Evolutionary conservation across 2,113 vertebrate species (phyloP).

Genomic region (Promerops cafer): DNA sequence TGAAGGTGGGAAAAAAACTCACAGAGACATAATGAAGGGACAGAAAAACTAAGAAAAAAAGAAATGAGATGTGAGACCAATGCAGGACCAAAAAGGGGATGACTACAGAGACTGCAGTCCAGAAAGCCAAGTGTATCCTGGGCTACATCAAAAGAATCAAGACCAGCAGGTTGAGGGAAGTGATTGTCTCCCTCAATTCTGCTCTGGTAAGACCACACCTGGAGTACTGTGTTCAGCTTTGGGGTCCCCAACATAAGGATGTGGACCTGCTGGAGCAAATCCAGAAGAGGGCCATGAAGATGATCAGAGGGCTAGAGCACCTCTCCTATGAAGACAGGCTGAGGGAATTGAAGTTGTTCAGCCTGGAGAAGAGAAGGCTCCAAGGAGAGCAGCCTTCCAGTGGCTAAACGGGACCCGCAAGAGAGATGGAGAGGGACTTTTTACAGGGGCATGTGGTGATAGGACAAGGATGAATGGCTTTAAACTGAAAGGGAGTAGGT

Average conservation of each 20-base stretch:
- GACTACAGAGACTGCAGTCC: not conserved
- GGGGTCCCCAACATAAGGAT: not conserved
- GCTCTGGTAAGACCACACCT: not conserved
- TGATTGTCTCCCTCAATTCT: not conserved
- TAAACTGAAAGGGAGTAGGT: not conserved
- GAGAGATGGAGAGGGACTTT: not conserved
- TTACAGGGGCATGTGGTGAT: not conserved
- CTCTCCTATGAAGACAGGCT: not conserved
- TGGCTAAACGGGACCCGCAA: rapidly evolving
- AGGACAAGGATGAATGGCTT: not conserved
- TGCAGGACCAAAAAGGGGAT: not conserved
- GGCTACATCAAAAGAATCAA: not conserved
- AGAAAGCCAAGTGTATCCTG: not conserved
- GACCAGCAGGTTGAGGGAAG: not conserved
- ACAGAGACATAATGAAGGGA: not conserved
- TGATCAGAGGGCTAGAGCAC: not conserved
- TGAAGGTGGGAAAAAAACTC: not conserved
- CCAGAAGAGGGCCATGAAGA: not conserved
- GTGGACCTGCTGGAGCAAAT: not conserved
- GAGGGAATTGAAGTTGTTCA: not conserved
- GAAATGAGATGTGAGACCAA: not conserved
- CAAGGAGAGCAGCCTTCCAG: not conserved
- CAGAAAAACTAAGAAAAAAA: not conserved
- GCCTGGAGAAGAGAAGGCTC: not conserved
- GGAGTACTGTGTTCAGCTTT: not conserved